Evolutionary conservation across 2,113 vertebrate genomes (phyloP), one percentile per base, ranked within the genome.

Genomic region (Charina bottae): DNA sequence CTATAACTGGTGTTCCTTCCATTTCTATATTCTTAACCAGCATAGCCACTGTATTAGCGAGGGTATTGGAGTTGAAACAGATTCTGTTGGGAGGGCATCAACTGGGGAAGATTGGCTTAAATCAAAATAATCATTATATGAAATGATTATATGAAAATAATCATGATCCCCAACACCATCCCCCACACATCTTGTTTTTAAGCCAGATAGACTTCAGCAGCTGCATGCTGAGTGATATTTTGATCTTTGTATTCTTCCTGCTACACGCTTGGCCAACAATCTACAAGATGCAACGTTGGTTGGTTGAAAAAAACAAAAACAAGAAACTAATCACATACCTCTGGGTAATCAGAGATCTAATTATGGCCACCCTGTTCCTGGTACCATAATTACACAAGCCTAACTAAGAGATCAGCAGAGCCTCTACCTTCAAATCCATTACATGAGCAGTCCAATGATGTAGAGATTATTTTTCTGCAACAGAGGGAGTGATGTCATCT

Each of bases 371-470:
- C 26, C 24, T 55, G 0, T 89, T 93, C 91, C 83, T 93, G 85
- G 85, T 83, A 46, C 92, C 87, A 83, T 46, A 91, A 90, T 93
- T 95, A 37, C 2, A 68, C 78, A 85, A 92, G 94, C 42, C 91
- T 68, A 21, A 83, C 87, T 0, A 54, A 64, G 72, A 89, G 11
- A 11, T 21, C 28, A 83, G 46, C 64, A 12, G 0, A 91, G 62
- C 72, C 26, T 24, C n/a, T 2, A 21, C 68, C 92, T 90, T 89
- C 85, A 33, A 26, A 88, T 55, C 24, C 46, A 60, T 62, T 28
- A 89, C 60, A 59, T 90, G 1, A 28, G 28, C 26, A n/a, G 12
- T 23, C 58, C 55, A 59, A 58, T 88, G 42, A 7, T 46, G 23
- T 60, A 26, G 11, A 24, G 19, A 26, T 59, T 62, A 7, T 62